Percentiles rank a stretch among this genome's conserved stretches.
phyloP scores from a whole-genome alignment of 2,888 invertebrate species.

The Candidula unifasciata region DNA sequence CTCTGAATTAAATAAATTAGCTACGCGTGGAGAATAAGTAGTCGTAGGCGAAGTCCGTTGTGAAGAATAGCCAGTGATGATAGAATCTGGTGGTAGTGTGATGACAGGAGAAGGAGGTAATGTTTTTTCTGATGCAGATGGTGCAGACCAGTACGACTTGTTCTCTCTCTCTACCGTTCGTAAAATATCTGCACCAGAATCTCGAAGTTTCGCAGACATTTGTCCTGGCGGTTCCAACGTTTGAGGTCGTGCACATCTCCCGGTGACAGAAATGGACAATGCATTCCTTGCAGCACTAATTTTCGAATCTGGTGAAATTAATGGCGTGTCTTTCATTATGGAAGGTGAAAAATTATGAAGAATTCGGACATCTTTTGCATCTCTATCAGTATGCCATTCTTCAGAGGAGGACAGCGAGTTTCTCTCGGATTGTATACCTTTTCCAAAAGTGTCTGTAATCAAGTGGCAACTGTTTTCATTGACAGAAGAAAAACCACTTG shows the following conservation, averaged over 20 bases:
- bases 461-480: too few species aligned
- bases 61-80: not conserved
- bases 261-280: not conserved
- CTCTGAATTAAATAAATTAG: too few species aligned
- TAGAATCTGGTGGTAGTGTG: not conserved
- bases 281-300: not conserved
- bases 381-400: too few species aligned
- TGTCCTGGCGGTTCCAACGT: not conserved
- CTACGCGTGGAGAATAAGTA: too few species aligned
- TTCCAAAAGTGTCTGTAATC: too few species aligned
- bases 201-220: not conserved
- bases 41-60: not conserved
- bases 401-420: too few species aligned
- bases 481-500: not conserved
- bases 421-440: too few species aligned
- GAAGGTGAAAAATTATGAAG: not conserved
- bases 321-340: not conserved
- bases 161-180: not conserved
- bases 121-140: not conserved
- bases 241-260: not conserved
- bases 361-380: not conserved
- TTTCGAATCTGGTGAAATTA: not conserved
- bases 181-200: not conserved
- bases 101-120: slow-evolving; percentile 35
- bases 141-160: not conserved